phyloP scores from a whole-genome alignment of 2,888 invertebrate genomes.

The Pammene fasciana region DNA sequence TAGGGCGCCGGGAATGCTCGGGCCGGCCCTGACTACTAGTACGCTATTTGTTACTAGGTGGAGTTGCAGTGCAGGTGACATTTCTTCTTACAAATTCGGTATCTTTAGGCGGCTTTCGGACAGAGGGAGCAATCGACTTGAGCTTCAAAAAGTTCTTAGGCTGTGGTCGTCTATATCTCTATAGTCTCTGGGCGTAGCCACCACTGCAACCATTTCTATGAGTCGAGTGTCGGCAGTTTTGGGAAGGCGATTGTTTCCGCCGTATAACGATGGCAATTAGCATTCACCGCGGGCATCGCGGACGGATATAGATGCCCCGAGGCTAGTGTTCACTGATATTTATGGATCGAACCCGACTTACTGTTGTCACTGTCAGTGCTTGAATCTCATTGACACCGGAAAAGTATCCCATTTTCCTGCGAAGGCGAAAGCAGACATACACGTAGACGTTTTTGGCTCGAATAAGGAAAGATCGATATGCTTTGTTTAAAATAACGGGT shows the following conservation, averaged over 20 bases:
- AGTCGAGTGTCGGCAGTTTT: constrained; percentile 35
- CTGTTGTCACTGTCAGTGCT: constrained; percentile 37
- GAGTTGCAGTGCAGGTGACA: too few species aligned
- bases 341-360: constrained; percentile 39
- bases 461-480: constrained; percentile 4
- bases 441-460: neutral
- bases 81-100: too few species aligned
- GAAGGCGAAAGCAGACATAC: neutral
- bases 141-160: too few species aligned
- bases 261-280: constrained; percentile 38
- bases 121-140: too few species aligned
- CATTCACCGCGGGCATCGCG: constrained; percentile 36
- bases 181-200: too few species aligned
- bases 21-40: too few species aligned
- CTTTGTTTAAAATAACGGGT: neutral
- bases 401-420: constrained; percentile 30
- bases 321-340: constrained; percentile 41
- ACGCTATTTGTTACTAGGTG: too few species aligned
- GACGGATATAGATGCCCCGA: constrained; percentile 42
- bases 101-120: too few species aligned
- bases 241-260: constrained; percentile 39
- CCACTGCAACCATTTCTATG: constrained; percentile 12
- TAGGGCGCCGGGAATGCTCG: too few species aligned
- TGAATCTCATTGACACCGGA: constrained; percentile 39
- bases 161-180: too few species aligned